phyloP scores from a whole-genome alignment of 1,140 invertebrate species.

The Rhynchophorus ferrugineus region DNA sequence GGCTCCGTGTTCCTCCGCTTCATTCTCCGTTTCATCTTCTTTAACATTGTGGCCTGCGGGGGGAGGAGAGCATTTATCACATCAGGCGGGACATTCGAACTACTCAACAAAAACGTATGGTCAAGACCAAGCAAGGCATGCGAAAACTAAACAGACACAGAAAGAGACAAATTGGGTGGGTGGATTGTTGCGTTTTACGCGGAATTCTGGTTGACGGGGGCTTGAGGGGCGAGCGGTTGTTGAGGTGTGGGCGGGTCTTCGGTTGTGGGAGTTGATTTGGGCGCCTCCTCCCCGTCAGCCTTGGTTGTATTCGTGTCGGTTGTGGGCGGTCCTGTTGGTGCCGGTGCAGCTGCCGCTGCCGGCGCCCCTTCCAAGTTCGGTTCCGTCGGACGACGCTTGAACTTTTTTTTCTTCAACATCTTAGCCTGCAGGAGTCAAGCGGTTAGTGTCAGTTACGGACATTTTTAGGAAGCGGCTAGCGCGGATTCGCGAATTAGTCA shows the following conservation, averaged over 20 bases:
- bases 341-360: conserved; percentile 47
- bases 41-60: conserved; percentile 77
- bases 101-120: neutral
- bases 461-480: neutral
- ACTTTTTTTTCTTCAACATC: conserved; percentile 93
- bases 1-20: conserved; percentile 89
- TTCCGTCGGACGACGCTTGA: conserved; percentile 84
- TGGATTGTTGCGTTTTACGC: neutral
- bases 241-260: neutral
- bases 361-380: conserved; percentile 65
- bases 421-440: conserved; percentile 2
- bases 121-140: neutral
- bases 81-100: conserved; percentile 8
- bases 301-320: conserved; percentile 38
- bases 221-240: neutral
- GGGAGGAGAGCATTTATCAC: conserved; percentile 26
- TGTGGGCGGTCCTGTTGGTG: conserved; percentile 40
- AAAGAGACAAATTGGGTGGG: neutral
- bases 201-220: neutral
- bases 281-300: conserved; percentile 57
- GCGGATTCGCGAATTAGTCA: too few species aligned
- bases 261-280: conserved; percentile 27
- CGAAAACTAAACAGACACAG: neutral
- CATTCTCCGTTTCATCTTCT: conserved; percentile 90
- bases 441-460: neutral